Evolutionary conservation across 2,888 invertebrate species (phyloP), one percentile per base, ranked within the genome.

Genomic region (Hololepta plana): DNA sequence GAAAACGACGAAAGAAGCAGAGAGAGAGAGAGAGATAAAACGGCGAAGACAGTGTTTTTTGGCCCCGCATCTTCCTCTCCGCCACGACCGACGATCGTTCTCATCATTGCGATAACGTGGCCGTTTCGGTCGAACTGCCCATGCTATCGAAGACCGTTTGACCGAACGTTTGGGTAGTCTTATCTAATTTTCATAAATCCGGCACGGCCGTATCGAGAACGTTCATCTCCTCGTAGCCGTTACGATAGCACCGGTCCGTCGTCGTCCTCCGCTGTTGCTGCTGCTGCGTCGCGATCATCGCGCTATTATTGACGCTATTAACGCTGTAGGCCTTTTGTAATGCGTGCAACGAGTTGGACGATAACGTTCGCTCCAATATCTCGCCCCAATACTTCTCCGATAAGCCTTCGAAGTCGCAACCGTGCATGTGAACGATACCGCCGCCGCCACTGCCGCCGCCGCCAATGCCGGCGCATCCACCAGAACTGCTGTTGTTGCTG

Each of bases 351-450:
- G 77, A 79, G 30, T 65, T 71, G 2, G 76, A 74, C 22, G 77
- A 77, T 5, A 79, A 68, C 1, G 79, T 77, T 4, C 79, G 60
- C 48, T 80, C 79, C 37, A 80, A 55, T 41, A 79, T 79, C 57
- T 79, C 79, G 4, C 53, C 46, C 60, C 67, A 67, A 54, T 67
- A 34, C 46, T 64, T 36, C 53, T 66, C 52, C 51, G 66, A 47
- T 50, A 67, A 45, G 53, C 61, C 23, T 48, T 67, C 41, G 43
- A 62, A 32, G 51, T 65, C 44, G 59, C 66, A 46, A 38, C 64
- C 21, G 9, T 22, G 30, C 2, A 22, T 26, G 14, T 29, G 29
- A 4, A 15, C 17, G 11, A 24, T 24, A 10, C 28, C 19, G 13
- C 26, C 24, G 22, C 32, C 25, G 6, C 26, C 25, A 13, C 17